Evolutionary conservation across 2,888 invertebrate species (phyloP).

Genomic region (Drosophila flavopinicola): DNA sequence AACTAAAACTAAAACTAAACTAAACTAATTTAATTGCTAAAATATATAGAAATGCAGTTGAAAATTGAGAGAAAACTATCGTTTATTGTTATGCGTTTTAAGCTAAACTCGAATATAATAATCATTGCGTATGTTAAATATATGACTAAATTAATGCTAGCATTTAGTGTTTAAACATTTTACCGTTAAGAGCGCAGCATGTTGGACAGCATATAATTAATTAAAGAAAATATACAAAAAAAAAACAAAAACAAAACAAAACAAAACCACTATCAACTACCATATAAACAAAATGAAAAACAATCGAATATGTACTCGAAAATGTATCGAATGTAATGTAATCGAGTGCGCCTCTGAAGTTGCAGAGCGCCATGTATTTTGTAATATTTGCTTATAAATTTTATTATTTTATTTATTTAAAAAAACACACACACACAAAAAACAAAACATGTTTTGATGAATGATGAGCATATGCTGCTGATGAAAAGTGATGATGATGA

Average conservation of each 20-base stretch:
- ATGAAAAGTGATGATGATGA: constrained; percentile 49
- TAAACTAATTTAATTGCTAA: constrained; percentile 25
- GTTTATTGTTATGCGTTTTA: constrained; percentile 75
- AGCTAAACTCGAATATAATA: constrained; percentile 71
- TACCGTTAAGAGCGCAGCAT: constrained; percentile 64
- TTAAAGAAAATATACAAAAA: constrained; percentile 31
- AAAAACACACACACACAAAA: constrained; percentile 43
- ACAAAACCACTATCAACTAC: background rate
- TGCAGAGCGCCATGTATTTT: constrained; percentile 67
- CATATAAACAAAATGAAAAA: constrained; percentile 24
- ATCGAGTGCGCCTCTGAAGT: constrained; percentile 71
- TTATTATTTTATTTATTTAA: constrained; percentile 77
- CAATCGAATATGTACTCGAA: constrained; percentile 43
- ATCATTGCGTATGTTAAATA: constrained; percentile 52
- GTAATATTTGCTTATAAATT: constrained; percentile 66
- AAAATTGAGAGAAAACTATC: constrained; percentile 44
- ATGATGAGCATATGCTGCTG: constrained; percentile 47
- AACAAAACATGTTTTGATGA: constrained; percentile 49
- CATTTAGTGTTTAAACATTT: constrained; percentile 40
- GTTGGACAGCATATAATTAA: constrained; percentile 61
- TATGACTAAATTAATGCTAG: constrained; percentile 66
- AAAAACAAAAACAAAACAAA: constrained; percentile 31
- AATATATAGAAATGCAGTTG: constrained; percentile 8
- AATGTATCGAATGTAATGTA: constrained; percentile 58
- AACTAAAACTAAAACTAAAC: constrained; percentile 32